Evolutionary conservation across 2,797 vertebrate genomes (phyloP).

Genomic region (Alectoris magna): DNA sequence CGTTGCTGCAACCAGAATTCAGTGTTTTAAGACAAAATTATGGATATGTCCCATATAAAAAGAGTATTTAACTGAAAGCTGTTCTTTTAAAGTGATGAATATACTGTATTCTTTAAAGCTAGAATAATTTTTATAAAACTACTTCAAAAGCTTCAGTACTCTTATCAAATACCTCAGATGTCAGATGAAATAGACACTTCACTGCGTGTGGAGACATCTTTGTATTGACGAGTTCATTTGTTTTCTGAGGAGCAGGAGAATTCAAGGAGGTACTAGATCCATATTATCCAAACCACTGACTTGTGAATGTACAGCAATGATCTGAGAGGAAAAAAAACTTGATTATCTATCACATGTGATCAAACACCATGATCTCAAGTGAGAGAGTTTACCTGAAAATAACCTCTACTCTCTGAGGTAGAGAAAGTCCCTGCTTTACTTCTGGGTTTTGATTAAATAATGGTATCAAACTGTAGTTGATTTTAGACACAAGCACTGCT

Average conservation of each 20-base stretch:
- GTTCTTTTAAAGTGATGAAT: background rate
- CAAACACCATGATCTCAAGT: background rate
- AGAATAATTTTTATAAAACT: background rate
- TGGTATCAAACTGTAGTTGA: background rate
- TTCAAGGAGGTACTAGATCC: background rate
- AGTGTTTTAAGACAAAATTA: background rate
- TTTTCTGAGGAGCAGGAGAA: background rate
- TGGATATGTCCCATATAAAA: background rate
- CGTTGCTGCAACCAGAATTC: background rate
- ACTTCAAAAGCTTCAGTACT: background rate
- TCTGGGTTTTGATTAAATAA: background rate
- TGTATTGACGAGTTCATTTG: background rate
- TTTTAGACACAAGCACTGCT: background rate
- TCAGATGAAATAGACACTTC: background rate
- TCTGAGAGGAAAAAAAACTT: background rate
- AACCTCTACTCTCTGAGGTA: background rate
- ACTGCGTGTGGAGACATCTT: background rate
- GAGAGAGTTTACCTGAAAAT: background rate
- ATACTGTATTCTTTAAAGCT: background rate
- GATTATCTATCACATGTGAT: background rate
- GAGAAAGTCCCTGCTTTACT: background rate
- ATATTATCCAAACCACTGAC: background rate
- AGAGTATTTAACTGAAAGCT: background rate
- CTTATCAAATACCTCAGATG: background rate
- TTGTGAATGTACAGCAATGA: accelerated